Percentiles rank a stretch among this genome's conserved stretches.
Conservation (phyloP, 2,888 invertebrate species). For the Sphaerophoria rueppellii region DNA sequence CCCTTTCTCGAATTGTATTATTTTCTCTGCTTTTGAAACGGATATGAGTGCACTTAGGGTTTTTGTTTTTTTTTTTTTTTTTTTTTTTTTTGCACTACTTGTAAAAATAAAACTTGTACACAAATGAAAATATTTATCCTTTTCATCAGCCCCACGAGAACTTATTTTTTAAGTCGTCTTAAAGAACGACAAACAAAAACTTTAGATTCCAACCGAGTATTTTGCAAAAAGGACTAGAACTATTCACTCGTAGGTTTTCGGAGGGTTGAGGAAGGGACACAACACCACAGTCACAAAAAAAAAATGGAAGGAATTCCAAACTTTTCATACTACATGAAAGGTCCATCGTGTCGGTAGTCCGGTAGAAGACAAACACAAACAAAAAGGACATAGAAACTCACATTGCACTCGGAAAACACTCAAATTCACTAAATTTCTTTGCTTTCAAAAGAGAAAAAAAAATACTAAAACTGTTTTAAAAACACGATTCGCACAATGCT, state of each 20-base stretch:
- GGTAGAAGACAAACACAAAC: background rate
- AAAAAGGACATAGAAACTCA: conserved; percentile 47
- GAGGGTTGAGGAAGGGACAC: background rate
- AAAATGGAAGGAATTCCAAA: conserved; percentile 25
- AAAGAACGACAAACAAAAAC: conserved; percentile 19
- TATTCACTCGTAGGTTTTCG: conserved; percentile 12
- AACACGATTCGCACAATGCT: conserved; percentile 1
- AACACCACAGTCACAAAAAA: background rate
- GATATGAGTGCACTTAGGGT: conserved; percentile 35
- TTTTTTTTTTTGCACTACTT: background rate
- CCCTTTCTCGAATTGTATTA: conserved; percentile 30
- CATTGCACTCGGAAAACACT: conserved; percentile 51
- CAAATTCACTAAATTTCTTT: conserved; percentile 33
- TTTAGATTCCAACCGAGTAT: conserved; percentile 7
- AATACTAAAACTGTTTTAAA: conserved; percentile 3
- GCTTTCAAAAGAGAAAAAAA: conserved; percentile 4
- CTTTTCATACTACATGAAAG: background rate
- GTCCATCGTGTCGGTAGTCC: background rate
- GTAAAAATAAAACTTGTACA: background rate
- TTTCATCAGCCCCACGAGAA: conserved; percentile 24
- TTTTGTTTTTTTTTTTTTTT: conserved; percentile 2
- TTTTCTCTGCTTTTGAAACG: conserved; percentile 17
- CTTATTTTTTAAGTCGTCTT: background rate
- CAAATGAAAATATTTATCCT: conserved; percentile 35
- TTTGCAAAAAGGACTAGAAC: conserved; percentile 21